Base-by-base conservation (phyloP, 2,888 invertebrate species). In the Schizaphis graminum region DNA sequence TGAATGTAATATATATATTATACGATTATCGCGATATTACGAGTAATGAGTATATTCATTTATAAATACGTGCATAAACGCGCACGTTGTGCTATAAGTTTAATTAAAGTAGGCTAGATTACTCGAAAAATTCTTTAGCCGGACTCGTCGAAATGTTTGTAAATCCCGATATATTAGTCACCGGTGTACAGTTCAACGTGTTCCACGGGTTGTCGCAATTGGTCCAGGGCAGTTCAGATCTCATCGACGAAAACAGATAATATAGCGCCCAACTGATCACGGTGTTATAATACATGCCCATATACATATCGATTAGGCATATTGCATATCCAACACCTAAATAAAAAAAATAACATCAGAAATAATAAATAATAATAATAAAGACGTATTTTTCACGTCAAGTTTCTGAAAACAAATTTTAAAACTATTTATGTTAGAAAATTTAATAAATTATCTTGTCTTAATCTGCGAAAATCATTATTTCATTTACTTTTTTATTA, bases 271-370 rank as follows among this genome's bases (percentile, higher is more conserved):
- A 99, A 89, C 98, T 98, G 95, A 99, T 99, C 96, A 99, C 98
- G 91, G 99, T 99, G 96, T 99, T 99, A 97, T 99, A 99, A 96
- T 98, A 99, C 98, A 99, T 99, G 95, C 98, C 98, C 97, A 98
- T 98, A 96, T 99, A 99, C 96, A 99, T 97, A 96, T 99, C 99
- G 95, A 99, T 98, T 96, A 99, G 97, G 96, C 99, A 99, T 96
- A 99, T 99, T 24, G 99, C 98, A 96, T 99, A 99, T 93, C 99
- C 99, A 92, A 99, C 98, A 95, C 99, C 99, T 99, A 96, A 28
- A n/a, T 11, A 47, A 28, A 47, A 86, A 26, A 86, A 77, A 77
- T 35, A 35, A 21, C 35, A n/a, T 67, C 61, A 13, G 61, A 0
- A 61, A n/a, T 67, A 67, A n/a, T 16, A n/a, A 61, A 61, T 67